Base-by-base conservation (phyloP, 2,797 vertebrate genomes). In the Botia kubotai region DNA sequence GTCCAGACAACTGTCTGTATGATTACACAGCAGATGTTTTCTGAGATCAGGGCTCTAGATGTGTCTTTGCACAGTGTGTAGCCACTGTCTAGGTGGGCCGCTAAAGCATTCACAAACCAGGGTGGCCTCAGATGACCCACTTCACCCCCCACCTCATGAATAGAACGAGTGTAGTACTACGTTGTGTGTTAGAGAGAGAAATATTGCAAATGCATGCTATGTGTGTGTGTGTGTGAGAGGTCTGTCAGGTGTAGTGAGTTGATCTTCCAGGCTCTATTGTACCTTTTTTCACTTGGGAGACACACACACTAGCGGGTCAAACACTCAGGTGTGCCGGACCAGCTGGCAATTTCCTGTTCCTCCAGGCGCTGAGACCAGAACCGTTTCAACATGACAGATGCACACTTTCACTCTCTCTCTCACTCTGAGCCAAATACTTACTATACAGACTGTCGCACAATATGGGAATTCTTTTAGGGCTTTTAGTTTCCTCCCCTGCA, bases 311-410 rank as follows among this genome's bases (percentile, higher is more conserved):
- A 90, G 91, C 82, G 92, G 93, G 94, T 94, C 93, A 93, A 93
- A 94, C 93, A 94, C 91, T 90, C 91, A 92, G 92, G 91, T 92
- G 89, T 88, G 89, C 87, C 88, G 89, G 90, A 94, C 94, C 94
- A 95, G 94, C 94, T 95, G 94, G 93, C 93, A 89, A 90, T 88
- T 91, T 88, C 87, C 92, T 91, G 91, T 90, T 90, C 83, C 84
- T 89, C 85, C 75, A 79, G 79, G 89, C 88, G 90, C 89, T 58
- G 82, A 90, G 92, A 77, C 85, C 90, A 80, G 83, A 85, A 87
- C 85, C 83, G 72, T 87, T 90, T 81, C 86, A 92, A 86, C 84
- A 82, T 88, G 88, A 92, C 94, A 93, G 92, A 93, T 93, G 92
- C 92, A 85, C 91, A 89, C 76, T 75, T 66, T 83, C 63, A 17